Evolutionary conservation across 2,797 vertebrate genomes (phyloP), one percentile per base, ranked within the genome.

Genomic region (Neopelma chrysocephalum): DNA sequence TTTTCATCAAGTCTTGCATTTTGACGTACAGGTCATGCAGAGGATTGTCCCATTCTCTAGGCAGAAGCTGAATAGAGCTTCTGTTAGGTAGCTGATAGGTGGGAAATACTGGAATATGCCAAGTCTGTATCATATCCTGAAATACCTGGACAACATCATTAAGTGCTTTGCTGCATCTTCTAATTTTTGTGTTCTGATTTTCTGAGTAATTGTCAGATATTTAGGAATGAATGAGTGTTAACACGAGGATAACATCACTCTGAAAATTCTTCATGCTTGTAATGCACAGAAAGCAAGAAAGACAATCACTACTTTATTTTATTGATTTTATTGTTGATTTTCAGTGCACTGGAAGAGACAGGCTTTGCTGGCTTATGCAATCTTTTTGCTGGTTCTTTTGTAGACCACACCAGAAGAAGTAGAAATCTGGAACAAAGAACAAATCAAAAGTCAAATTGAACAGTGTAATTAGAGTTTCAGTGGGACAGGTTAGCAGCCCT

Each of bases 341-440:
- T 79, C 69, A 87, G 56, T 78, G 47, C 43, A 47, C 10, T 70
- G 27, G 62, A 80, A 62, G 34, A 89, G 72, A 57, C 15, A 50
- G 19, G 7, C 54, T 68, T 40, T 15, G 51, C 10, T 42, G 90
- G 65, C 15, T 97, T 75, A 98, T 75, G 97, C 97, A 76, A 98
- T 57, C 62, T 58, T 98, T 89, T 98, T 98, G 96, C 98, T 98
- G 89, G 96, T 96, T 15, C 97, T 98, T 72, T 98, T 98, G 21
- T 98, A 98, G 93, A 93, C 97, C 80, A 97, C 85, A 16, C 95
- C 97, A 43, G 94, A 81, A 12, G 70, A 34, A 57, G 95, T 95
- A 79, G 98, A 98, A 79, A 80, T 96, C 98, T 98, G 94, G 38
- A 97, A 98, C 32, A 91, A 96, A 97, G 58, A 87, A 96, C 50